Evolutionary conservation across 92 coral and sea anemone genomes (phyloP), one percentile per base, ranked within the genome.

Genomic region (Paramuricea clavata): DNA sequence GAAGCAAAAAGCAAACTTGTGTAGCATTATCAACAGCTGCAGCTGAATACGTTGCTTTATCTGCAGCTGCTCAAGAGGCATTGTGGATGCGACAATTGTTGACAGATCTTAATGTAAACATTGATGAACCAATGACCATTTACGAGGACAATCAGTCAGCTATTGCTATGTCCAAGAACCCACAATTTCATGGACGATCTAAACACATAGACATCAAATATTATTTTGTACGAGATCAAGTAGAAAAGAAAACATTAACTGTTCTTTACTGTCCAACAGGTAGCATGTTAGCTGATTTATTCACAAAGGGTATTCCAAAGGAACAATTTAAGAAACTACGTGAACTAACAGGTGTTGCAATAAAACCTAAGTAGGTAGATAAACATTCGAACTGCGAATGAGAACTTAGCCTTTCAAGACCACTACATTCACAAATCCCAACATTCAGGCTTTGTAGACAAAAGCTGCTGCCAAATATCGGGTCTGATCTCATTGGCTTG

Each of bases 1-100:
- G 91, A 84, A 91, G 89, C 80, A 91, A 91, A 86, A 91, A 87
- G 62, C 93, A 87, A 68, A 52, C 78, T 21, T 91, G 91, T 61
- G 87, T 91, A n/a, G 92, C 89, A 10, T 85, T 88, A 61, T 71
- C 94, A 33, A 62, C 76, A 0, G 91, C 92, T 7, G 92, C 83
- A 23, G 94, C 91, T 0, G 94, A 91, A 34, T 83, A 89, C 31
- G 83, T 89, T 41, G 77, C 77, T 28, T 70, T 70, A 34, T 70
- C 77, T 34, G 77, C 77, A 32, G 49, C 77, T 70, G 28, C 77
- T 36, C 77, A 70, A 21, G 77, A 70, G 47, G 77, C 77, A 34
- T 33, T 70, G 26, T 70, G 88, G 88, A 7, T 90, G 88, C 74
- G 76, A 87, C 93, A 86, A 16, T 73, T 81, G 27, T 88, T 74